phyloP scores from a whole-genome alignment of 2,888 invertebrate genomes.

The Emmelina monodactyla region DNA sequence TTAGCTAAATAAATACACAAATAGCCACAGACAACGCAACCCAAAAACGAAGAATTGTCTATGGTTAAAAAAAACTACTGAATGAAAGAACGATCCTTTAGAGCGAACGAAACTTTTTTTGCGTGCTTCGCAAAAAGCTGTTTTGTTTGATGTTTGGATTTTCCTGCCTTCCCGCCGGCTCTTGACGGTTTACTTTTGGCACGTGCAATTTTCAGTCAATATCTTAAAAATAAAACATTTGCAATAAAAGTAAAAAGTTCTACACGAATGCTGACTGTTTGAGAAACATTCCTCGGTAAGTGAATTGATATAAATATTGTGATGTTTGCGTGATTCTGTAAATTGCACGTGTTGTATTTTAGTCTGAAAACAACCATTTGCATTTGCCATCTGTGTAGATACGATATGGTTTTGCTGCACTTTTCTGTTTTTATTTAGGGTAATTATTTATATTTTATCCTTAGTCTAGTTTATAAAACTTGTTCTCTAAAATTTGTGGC shows the following conservation, averaged over 20 bases:
- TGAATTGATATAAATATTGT: conserved; percentile 25
- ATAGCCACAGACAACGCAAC: not conserved
- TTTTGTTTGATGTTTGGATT: conserved; percentile 29
- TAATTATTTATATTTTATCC: too few species aligned
- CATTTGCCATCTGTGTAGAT: conserved; percentile 47
- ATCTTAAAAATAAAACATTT: conserved; percentile 30
- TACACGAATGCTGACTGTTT: conserved; percentile 54
- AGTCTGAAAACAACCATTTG: conserved; percentile 62
- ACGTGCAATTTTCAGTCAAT: conserved; percentile 54
- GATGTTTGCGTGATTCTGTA: conserved; percentile 25
- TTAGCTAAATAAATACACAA: conserved; percentile 2
- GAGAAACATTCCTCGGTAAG: conserved; percentile 47
- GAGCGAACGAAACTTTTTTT: too few species aligned
- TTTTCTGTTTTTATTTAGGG: conserved; percentile 9
- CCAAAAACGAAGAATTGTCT: too few species aligned
- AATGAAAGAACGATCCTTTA: too few species aligned
- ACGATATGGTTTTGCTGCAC: conserved; percentile 46
- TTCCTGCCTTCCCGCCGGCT: conserved; percentile 53
- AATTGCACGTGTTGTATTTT: conserved; percentile 55
- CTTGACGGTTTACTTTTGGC: conserved; percentile 60
- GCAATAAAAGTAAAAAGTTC: conserved; percentile 26
- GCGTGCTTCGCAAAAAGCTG: conserved; percentile 30
- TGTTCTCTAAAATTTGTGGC: too few species aligned
- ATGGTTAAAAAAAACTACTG: too few species aligned
- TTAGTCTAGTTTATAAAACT: too few species aligned